phyloP scores from a whole-genome alignment of 1,140 invertebrate species.

The Caenorhabditis inopinata region DNA sequence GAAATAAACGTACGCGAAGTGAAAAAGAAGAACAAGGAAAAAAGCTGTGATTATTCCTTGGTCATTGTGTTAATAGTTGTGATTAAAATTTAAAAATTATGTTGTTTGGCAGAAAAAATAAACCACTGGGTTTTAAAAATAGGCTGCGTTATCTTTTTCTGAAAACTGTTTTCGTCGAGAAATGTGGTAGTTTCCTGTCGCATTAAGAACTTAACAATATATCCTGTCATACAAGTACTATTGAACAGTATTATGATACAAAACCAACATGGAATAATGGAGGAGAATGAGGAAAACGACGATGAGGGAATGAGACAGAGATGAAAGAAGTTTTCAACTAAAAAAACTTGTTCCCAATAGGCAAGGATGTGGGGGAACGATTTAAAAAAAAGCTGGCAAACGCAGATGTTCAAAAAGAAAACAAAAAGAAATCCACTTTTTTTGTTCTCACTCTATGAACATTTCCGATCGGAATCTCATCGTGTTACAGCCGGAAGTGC shows the following conservation, averaged over 20 bases:
- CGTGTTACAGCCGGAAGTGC: conserved; percentile 2
- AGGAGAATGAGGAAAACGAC: conserved; percentile 3
- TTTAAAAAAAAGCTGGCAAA: neutral
- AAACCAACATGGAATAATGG: neutral
- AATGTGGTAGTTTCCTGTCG: no score
- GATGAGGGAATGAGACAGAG: neutral
- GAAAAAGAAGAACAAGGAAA: no score
- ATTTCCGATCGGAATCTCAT: conserved; percentile 22
- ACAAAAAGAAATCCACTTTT: conserved; percentile 11
- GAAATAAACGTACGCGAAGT: no score
- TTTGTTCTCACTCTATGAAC: neutral
- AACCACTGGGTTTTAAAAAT: no score
- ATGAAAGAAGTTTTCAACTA: conserved; percentile 17
- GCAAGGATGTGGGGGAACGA: neutral
- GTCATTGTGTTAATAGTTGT: no score
- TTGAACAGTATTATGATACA: neutral
- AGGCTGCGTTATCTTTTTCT: no score
- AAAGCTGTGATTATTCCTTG: no score
- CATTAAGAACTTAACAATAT: no score
- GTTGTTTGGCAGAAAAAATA: no score
- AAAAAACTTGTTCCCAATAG: conserved; percentile 28
- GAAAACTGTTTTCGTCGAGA: no score
- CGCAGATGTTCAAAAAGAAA: conserved; percentile 30
- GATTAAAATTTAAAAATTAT: no score
- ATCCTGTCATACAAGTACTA: neutral